Evolutionary conservation across 2,888 invertebrate genomes (phyloP), one percentile per base, ranked within the genome.

Genomic region (Drosophila mercatorum): DNA sequence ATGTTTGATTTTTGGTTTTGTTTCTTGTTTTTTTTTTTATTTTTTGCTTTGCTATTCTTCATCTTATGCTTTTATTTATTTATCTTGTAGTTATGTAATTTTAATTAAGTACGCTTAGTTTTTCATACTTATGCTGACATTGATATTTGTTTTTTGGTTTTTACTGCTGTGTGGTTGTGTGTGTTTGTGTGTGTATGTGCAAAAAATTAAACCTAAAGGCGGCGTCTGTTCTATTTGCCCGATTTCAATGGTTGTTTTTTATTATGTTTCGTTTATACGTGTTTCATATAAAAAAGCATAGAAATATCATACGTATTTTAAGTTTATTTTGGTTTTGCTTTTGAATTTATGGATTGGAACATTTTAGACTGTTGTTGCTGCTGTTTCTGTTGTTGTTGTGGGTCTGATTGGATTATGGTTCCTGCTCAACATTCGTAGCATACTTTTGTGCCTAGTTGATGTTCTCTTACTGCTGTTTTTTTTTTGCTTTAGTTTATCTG

Each of bases 201-300:
- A 65, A 62, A 40, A 74, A 78, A 88, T 76, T 85, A 80, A 87
- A 80, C 67, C 75, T 84, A 80, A 81, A 84, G 78, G 80, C 77
- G 75, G 68, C 71, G 51, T 41, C 61, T 51, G 61, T 62, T 44
- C 52, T 44, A 66, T 64, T 59, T 61, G 53, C 59, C 47, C 22
- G 57, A 44, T 36, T 57, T 17, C 58, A 58, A 36, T 59, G 44
- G 26, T 58, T 44, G 28, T 22, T 47, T 59, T 63, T 58, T 55
- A n/a, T 31, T 72, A 66, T 53, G 71, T 76, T 69, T 69, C 36
- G 62, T 66, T 65, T 69, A 66, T 49, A 61, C 43, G 70, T 78
- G 71, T 86, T 71, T 71, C 34, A 34, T 51, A 78, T 85, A 88
- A 85, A 88, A 84, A 84, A 88, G 79, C 81, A 88, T 84, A 88